phyloP scores from a whole-genome alignment of 2,113 vertebrate genomes.

The Porphyrio hochstetteri region DNA sequence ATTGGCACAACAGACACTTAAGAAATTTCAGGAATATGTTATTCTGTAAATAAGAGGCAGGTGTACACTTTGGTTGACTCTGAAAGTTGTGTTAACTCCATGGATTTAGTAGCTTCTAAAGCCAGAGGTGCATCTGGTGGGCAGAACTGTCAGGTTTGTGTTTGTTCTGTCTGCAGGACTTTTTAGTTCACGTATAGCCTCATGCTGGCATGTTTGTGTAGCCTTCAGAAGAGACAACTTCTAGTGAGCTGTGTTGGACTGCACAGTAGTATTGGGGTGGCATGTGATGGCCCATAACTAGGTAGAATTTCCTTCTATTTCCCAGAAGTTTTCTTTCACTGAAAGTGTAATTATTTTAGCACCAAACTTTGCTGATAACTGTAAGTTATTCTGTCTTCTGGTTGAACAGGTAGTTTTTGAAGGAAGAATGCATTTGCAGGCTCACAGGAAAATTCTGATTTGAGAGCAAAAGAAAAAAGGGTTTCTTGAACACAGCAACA shows the following conservation, averaged over 20 bases:
- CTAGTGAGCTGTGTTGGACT: neutral
- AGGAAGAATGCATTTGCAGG: neutral
- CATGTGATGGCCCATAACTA: neutral
- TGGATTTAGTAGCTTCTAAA: neutral
- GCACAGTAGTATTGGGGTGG: neutral
- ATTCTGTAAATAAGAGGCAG: neutral
- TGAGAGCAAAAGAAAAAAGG: rapidly evolving
- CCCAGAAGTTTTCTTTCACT: neutral
- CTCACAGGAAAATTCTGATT: neutral
- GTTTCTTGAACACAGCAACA: neutral
- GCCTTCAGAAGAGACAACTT: neutral
- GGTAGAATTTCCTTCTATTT: neutral
- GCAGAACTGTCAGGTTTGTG: neutral
- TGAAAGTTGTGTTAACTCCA: neutral
- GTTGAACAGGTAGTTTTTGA: neutral
- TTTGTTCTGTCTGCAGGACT: neutral
- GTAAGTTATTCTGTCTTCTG: neutral
- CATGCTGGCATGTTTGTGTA: neutral
- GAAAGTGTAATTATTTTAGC: neutral
- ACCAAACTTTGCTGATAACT: neutral
- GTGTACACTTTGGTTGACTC: neutral
- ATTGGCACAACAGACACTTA: neutral
- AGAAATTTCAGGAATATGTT: neutral
- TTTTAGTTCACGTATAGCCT: neutral
- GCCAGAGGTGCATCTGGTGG: neutral